Percentiles rank a stretch among this genome's conserved stretches.
These are phyloP conservation scores for Dysdera silvatica DNA, from an alignment of 1,140 invertebrate genomes.

Conservation along the genomic window DNA sequence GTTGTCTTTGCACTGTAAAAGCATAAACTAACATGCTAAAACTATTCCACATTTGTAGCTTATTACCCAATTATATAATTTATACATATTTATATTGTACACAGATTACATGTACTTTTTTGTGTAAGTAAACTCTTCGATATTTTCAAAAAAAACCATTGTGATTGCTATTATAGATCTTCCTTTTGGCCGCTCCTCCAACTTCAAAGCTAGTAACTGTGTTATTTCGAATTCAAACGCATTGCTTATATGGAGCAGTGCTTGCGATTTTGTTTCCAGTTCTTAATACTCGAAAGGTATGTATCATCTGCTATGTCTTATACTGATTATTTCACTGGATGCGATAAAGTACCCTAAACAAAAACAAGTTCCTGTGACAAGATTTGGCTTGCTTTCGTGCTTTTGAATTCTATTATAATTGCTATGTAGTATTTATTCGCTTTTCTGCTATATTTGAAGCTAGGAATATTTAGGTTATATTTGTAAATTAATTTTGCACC, in stretches of 20 bases:
- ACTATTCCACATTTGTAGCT: not conserved
- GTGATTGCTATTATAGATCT: conserved; percentile 59
- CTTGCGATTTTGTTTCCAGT: conserved; percentile 85
- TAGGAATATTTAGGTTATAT: no score
- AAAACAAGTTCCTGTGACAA: no score
- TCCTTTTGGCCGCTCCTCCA: conserved; percentile 72
- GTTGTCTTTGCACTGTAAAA: not conserved
- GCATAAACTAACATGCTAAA: not conserved
- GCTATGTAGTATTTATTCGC: no score
- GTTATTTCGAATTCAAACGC: conserved; percentile 79
- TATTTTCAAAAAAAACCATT: no score
- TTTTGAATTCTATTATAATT: no score
- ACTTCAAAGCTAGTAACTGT: conserved; percentile 62
- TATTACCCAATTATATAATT: not conserved
- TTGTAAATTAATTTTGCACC: no score
- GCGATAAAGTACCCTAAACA: no score
- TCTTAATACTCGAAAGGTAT: conserved; percentile 78
- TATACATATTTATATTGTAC: conserved; percentile 6
- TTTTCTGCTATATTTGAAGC: no score
- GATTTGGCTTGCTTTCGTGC: no score
- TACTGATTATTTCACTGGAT: no score
- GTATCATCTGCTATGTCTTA: conserved; percentile 37
- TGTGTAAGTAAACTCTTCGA: no score
- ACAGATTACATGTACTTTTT: conserved; percentile 9
- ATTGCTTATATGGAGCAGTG: conserved; percentile 81